Conservation (phyloP, 2,888 invertebrate species). For the Brassicogethes aeneus region DNA sequence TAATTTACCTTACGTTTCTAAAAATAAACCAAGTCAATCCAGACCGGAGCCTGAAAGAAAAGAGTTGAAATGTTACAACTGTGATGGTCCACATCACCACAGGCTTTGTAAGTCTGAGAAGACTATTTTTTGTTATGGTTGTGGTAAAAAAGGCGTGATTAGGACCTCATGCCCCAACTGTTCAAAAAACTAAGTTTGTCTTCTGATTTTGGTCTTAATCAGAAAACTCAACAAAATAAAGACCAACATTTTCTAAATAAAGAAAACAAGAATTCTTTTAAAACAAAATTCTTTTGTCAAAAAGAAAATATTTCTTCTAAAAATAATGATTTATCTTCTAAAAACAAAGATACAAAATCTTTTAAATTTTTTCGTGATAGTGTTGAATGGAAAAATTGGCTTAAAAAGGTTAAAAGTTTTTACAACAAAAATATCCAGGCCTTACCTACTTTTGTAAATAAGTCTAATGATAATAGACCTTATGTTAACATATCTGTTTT, state of each 20-base stretch:
- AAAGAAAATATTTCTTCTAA: not conserved
- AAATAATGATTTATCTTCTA: not conserved
- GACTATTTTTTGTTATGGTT: not conserved
- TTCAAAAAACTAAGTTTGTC: not conserved
- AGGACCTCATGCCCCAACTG: not conserved
- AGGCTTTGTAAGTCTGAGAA: not conserved
- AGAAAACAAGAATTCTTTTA: too few relatives aligned
- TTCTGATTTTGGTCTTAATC: not conserved
- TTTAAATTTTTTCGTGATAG: not conserved
- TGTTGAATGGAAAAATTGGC: not conserved
- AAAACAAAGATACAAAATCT: not conserved
- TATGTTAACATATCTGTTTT: not conserved
- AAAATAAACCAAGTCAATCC: too few relatives aligned
- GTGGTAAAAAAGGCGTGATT: not conserved
- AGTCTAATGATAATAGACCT: not conserved
- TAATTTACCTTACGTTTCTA: too few relatives aligned
- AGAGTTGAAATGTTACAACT: not conserved
- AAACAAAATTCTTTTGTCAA: too few relatives aligned
- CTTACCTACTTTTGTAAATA: not conserved
- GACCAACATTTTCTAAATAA: too few relatives aligned
- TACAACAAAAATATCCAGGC: not conserved
- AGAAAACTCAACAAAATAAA: not conserved
- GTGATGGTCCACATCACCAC: not conserved
- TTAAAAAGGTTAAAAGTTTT: not conserved
- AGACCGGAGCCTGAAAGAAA: not conserved